phyloP scores from a whole-genome alignment of 2,888 invertebrate genomes.

The Theretra japonica region DNA sequence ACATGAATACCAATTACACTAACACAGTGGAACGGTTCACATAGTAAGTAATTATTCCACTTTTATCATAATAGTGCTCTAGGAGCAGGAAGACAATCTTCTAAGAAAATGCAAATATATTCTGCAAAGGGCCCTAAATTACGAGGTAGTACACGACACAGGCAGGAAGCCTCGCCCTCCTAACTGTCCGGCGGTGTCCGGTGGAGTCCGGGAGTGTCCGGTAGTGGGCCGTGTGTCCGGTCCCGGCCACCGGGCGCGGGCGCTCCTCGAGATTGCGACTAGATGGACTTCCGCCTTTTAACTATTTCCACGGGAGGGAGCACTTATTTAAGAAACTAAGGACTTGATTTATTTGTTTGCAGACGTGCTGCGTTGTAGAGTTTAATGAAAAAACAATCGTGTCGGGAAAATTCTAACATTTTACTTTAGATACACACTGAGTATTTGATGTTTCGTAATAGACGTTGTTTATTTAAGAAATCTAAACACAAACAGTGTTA shows the following conservation, averaged over 20 bases:
- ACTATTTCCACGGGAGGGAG: constrained; percentile 50
- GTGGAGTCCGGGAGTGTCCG: constrained; percentile 67
- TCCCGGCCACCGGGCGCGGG: constrained; percentile 49
- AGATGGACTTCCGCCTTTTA: constrained; percentile 81
- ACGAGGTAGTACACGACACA: constrained; percentile 45
- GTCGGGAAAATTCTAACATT: too few relatives aligned
- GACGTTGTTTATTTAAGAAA: too few relatives aligned
- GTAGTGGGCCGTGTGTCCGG: constrained; percentile 71
- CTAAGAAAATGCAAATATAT: constrained; percentile 36
- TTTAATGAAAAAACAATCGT: too few relatives aligned
- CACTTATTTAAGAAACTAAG: constrained; percentile 30
- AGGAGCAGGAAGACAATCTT: constrained; percentile 39
- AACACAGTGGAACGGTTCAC: not conserved
- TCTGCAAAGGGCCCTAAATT: constrained; percentile 52
- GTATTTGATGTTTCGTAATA: too few relatives aligned
- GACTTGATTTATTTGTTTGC: constrained; percentile 18
- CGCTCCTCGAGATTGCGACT: constrained; percentile 56
- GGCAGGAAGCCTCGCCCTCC: constrained; percentile 69
- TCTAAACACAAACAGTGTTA: too few relatives aligned
- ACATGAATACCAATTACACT: not conserved
- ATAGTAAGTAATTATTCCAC: constrained; percentile 1
- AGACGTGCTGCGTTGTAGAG: not conserved
- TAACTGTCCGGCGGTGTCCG: constrained; percentile 66
- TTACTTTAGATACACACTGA: too few relatives aligned
- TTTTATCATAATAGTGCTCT: not conserved